phyloP scores from a whole-genome alignment of 2,797 vertebrate genomes.

The Sphaeramia orbicularis region DNA sequence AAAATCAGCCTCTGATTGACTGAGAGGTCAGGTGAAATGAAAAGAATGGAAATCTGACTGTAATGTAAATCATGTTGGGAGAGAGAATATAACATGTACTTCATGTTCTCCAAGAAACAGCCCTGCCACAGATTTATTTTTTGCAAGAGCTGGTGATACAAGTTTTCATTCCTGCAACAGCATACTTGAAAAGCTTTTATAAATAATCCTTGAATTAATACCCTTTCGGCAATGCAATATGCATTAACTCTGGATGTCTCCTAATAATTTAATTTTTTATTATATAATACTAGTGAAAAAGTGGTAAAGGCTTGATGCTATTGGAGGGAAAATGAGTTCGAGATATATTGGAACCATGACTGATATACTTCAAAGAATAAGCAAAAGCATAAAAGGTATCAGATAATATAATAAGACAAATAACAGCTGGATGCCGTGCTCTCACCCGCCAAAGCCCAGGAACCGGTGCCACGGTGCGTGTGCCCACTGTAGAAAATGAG shows the following conservation, averaged over 20 bases:
- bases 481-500: conserved; percentile 98
- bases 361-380: background rate
- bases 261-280: too few relatives aligned
- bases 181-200: too few relatives aligned
- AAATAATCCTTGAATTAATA: too few relatives aligned
- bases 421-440: background rate
- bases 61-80: conserved; percentile 42
- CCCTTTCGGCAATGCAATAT: too few relatives aligned
- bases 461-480: conserved; percentile 89
- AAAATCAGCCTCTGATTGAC: conserved; percentile 39
- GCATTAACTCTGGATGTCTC: too few relatives aligned
- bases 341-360: fast-evolving
- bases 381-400: background rate
- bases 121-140: too few relatives aligned
- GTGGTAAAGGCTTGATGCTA: background rate
- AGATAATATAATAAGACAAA: background rate
- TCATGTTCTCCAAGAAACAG: too few relatives aligned
- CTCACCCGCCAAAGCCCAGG: conserved; percentile 96
- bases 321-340: background rate
- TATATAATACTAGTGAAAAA: background rate
- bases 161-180: too few relatives aligned
- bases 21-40: conserved; percentile 18
- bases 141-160: too few relatives aligned
- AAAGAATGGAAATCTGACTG: conserved; percentile 39
- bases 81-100: background rate